phyloP scores from a whole-genome alignment of 2,113 vertebrate species.

The Malurus melanocephalus region DNA sequence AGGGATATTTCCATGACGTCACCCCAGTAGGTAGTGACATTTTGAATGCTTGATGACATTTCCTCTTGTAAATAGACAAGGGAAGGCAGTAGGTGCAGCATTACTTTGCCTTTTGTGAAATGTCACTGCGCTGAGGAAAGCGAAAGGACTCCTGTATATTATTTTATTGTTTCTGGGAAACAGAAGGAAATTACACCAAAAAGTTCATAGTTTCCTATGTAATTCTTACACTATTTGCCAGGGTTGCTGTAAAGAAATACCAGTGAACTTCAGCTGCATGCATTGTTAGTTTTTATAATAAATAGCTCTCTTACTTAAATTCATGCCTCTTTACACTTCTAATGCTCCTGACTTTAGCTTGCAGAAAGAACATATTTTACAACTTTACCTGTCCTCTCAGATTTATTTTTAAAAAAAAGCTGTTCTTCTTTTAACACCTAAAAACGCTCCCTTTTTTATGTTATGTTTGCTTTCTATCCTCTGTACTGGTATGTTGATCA shows the following conservation, averaged over 20 bases:
- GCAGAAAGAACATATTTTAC: neutral
- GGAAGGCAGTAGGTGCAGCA: conserved; percentile 49
- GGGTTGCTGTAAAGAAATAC: conserved; percentile 20
- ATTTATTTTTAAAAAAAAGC: neutral
- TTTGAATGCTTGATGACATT: conserved; percentile 73
- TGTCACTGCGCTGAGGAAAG: conserved; percentile 56
- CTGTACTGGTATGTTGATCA: neutral
- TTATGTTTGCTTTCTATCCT: neutral
- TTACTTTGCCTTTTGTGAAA: conserved; percentile 65
- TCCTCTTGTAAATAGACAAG: conserved; percentile 68
- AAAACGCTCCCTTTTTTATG: neutral
- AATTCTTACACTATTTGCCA: neutral
- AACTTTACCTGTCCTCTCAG: neutral
- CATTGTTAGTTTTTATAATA: conserved; percentile 26
- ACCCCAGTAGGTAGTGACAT: conserved; percentile 65
- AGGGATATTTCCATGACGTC: conserved; percentile 34
- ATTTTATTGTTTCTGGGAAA: conserved; percentile 39
- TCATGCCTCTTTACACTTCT: neutral
- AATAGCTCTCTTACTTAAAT: conserved; percentile 24
- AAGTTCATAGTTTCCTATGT: neutral
- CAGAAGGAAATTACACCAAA: conserved; percentile 11
- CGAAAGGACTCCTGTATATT: conserved; percentile 11
- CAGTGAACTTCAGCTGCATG: neutral
- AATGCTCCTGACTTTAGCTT: neutral
- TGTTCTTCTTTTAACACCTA: fast-evolving